These are phyloP conservation scores for Caerostris darwini DNA, from an alignment of 1,140 invertebrate species.

Conservation along the genomic window DNA sequence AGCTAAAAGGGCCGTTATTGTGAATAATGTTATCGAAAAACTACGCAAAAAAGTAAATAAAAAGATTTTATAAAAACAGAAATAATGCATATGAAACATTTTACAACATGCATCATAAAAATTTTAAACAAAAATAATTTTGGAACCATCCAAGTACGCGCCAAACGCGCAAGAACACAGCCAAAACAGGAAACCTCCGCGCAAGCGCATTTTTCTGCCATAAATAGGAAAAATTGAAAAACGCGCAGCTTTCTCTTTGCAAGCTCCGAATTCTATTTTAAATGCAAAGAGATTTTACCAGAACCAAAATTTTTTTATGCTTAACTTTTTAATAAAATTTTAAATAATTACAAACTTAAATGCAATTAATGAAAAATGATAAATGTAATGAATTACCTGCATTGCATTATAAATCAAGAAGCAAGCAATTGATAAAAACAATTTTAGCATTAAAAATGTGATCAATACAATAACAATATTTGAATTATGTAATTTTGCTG, in stretches of 20 bases:
- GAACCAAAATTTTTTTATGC: neutral
- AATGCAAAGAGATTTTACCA: constrained; percentile 31
- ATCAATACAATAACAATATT: constrained; percentile 10
- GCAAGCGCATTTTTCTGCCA: constrained; percentile 45
- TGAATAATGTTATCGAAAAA: too few species aligned
- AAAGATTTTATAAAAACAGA: too few species aligned
- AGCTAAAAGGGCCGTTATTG: too few species aligned
- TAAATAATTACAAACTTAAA: neutral
- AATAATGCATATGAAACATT: too few species aligned
- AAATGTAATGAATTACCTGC: too few species aligned
- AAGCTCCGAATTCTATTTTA: neutral
- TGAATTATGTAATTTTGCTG: neutral
- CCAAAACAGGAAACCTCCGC: neutral
- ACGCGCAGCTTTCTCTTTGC: constrained; percentile 31
- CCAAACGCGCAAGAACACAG: neutral
- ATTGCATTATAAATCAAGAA: too few species aligned
- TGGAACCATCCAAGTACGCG: neutral
- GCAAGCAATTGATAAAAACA: too few species aligned
- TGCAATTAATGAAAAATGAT: too few species aligned
- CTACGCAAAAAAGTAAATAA: too few species aligned
- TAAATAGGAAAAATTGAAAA: constrained; percentile 6
- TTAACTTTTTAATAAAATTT: neutral
- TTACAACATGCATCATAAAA: neutral
- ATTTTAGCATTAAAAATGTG: neutral
- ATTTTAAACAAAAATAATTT: neutral